Conservation (phyloP, 2,113 vertebrate species). For the Sinocyclocheilus anophthalmus region DNA sequence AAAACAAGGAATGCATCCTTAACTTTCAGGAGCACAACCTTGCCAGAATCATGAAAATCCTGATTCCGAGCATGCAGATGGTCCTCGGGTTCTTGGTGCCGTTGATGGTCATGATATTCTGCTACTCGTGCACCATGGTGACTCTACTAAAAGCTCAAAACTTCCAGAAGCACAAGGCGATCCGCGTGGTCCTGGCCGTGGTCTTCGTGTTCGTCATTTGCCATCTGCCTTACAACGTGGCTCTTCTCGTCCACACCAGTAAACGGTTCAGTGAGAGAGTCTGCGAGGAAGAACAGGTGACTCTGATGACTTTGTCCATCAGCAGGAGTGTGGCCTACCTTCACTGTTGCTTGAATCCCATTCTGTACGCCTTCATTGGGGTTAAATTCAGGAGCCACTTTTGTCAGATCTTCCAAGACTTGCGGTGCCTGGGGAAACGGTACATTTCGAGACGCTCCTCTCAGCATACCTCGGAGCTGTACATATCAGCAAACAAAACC, state of each 20-base stretch:
- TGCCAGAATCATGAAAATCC: slow-evolving; percentile 74
- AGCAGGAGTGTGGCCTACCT: slow-evolving; percentile 85
- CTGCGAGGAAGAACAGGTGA: slow-evolving; percentile 67
- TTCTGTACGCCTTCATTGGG: slow-evolving; percentile 92
- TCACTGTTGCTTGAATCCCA: slow-evolving; percentile 91
- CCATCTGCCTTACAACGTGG: slow-evolving; percentile 86
- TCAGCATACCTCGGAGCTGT: slow-evolving; percentile 72
- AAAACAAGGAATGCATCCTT: slow-evolving; percentile 69
- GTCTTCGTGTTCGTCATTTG: slow-evolving; percentile 84
- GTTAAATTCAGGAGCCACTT: slow-evolving; percentile 90
- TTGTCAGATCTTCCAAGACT: slow-evolving; percentile 75
- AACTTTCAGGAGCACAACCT: slow-evolving; percentile 62
- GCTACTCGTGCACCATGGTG: slow-evolving; percentile 79
- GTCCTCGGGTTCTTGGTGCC: slow-evolving; percentile 86
- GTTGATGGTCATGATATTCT: slow-evolving; percentile 82
- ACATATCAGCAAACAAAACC: slow-evolving; percentile 69
- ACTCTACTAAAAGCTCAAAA: slow-evolving; percentile 81
- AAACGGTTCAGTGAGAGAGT: slow-evolving; percentile 70
- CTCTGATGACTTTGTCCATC: slow-evolving; percentile 60
- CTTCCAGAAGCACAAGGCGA: slow-evolving; percentile 84
- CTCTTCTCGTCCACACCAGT: slow-evolving; percentile 74
- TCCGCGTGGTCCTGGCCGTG: slow-evolving; percentile 83
- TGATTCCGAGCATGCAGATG: slow-evolving; percentile 82
- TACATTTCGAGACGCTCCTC: slow-evolving; percentile 69
- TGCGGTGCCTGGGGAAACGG: slow-evolving; percentile 78